Percentiles rank a stretch among this genome's conserved stretches.
phyloP scores from a whole-genome alignment of 2,888 invertebrate species.

The Petrophora chlorosata region DNA sequence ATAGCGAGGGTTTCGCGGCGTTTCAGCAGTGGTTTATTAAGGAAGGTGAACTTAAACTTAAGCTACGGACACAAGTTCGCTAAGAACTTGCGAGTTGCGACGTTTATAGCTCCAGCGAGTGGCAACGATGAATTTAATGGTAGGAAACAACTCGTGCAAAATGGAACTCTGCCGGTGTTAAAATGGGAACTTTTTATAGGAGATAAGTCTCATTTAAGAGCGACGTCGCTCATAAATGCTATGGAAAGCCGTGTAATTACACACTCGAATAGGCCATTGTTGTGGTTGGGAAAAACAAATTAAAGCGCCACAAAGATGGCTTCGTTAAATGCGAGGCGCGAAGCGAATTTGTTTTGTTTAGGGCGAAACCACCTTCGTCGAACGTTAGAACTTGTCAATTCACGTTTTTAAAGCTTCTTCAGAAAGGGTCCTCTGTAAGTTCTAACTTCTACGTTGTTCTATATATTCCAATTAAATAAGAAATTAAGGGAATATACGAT shows the following conservation, averaged over 20 bases:
- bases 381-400: neutral
- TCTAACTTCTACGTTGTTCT: no score
- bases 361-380: neutral
- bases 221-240: constrained; percentile 47
- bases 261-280: constrained; percentile 52
- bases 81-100: constrained; percentile 25
- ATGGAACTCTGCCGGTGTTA: constrained; percentile 44
- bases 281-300: constrained; percentile 52
- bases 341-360: neutral
- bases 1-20: neutral
- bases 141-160: constrained; percentile 26
- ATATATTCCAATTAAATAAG: neutral
- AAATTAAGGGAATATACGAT: neutral
- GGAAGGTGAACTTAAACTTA: constrained; percentile 11
- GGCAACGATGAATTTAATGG: constrained; percentile 23
- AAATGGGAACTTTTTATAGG: constrained; percentile 54
- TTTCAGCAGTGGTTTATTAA: constrained; percentile 10
- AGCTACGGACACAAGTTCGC: constrained; percentile 10
- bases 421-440: neutral
- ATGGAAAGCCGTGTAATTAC: constrained; percentile 53
- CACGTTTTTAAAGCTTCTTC: neutral
- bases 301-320: constrained; percentile 27
- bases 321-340: constrained; percentile 20
- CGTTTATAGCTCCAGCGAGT: constrained; percentile 21
- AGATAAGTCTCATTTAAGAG: constrained; percentile 54